Percentiles rank a stretch among this genome's conserved stretches.
phyloP scores from a whole-genome alignment of 2,888 invertebrate genomes.

The Lithophane leautieri region DNA sequence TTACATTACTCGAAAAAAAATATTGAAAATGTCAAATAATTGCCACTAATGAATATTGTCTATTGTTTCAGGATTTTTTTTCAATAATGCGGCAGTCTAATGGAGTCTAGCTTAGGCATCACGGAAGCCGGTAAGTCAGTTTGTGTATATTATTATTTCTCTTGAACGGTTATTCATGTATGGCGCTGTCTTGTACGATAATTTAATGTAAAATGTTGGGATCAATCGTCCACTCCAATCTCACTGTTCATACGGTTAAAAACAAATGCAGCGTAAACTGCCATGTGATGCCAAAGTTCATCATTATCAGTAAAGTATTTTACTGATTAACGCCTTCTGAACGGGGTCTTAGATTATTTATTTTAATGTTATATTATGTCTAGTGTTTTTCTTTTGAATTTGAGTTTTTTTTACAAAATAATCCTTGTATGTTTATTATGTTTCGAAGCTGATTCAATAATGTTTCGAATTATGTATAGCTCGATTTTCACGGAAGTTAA shows the following conservation, averaged over 20 bases:
- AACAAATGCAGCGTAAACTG: neutral
- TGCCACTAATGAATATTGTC: conserved; percentile 25
- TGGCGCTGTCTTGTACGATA: neutral
- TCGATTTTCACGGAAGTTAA: neutral
- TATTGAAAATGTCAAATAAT: neutral
- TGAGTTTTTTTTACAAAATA: too few species aligned
- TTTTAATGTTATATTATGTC: neutral
- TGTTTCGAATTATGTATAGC: neutral
- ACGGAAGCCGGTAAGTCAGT: conserved; percentile 84
- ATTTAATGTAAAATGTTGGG: neutral
- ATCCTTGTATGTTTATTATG: neutral
- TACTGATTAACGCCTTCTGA: too few species aligned
- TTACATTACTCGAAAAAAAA: neutral
- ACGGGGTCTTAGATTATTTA: neutral
- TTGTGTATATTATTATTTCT: conserved; percentile 15
- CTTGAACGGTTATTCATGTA: neutral
- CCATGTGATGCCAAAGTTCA: too few species aligned
- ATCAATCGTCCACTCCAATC: neutral
- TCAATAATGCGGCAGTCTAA: conserved; percentile 87
- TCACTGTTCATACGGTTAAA: neutral
- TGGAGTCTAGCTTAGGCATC: conserved; percentile 86
- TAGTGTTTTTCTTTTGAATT: too few species aligned
- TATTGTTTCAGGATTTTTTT: conserved; percentile 87
- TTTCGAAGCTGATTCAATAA: neutral
- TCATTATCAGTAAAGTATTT: neutral